phyloP scores from a whole-genome alignment of 2,888 invertebrate species.

The Pristionchus japonicus region DNA sequence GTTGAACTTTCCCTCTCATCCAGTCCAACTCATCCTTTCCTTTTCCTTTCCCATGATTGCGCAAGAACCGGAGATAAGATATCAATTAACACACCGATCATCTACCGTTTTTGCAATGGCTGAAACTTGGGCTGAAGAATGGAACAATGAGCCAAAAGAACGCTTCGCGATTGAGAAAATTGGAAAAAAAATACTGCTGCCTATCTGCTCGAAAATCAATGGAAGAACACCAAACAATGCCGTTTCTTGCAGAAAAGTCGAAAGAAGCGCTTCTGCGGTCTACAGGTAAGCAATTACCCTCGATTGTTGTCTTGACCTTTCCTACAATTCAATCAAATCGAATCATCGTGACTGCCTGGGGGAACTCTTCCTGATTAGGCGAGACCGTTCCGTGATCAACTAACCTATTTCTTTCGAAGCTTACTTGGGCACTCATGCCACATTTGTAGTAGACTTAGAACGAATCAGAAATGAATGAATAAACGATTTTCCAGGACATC shows the following conservation, averaged over 20 bases:
- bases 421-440: too few relatives aligned
- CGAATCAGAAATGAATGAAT: too few relatives aligned
- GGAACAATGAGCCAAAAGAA: not conserved
- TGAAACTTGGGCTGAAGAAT: not conserved
- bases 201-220: not conserved
- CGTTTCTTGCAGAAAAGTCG: not conserved
- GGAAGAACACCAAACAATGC: not conserved
- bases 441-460: too few relatives aligned
- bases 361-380: not conserved
- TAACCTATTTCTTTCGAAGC: too few relatives aligned
- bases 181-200: not conserved
- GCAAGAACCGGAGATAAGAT: slow-evolving; percentile 12
- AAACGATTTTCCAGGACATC: slow-evolving; percentile 4
- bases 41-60: not conserved
- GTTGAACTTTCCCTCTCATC: slow-evolving; percentile 14
- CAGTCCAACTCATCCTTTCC: not conserved
- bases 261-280: slow-evolving; percentile 30
- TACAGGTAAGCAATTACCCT: not conserved
- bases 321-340: not conserved
- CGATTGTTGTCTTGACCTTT: not conserved
- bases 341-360: not conserved
- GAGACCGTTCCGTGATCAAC: not conserved
- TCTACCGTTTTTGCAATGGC: not conserved
- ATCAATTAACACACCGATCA: slow-evolving; percentile 10
- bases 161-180: not conserved